phyloP scores from a whole-genome alignment of 2,888 invertebrate species.

The Pegoplata infirma region DNA sequence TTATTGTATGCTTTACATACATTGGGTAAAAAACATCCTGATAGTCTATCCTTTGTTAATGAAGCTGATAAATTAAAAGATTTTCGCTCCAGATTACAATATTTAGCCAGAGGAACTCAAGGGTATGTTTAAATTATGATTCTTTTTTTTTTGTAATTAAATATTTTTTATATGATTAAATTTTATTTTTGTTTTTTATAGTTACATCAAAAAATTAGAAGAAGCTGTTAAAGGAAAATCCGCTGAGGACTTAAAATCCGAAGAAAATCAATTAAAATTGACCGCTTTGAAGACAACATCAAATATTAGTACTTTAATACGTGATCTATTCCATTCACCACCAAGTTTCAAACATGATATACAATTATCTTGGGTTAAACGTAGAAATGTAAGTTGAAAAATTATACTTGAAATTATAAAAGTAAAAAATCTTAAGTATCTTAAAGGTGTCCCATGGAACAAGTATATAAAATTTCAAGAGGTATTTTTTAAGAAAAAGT shows the following conservation, averaged over 20 bases:
- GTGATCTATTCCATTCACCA: constrained; percentile 95
- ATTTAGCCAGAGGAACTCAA: constrained; percentile 94
- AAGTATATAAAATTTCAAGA: too few relatives aligned
- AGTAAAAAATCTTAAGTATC: too few relatives aligned
- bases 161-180: not conserved
- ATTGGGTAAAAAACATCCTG: constrained; percentile 88
- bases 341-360: constrained; percentile 93
- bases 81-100: constrained; percentile 91
- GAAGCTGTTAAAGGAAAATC: constrained; percentile 83
- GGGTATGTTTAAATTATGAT: constrained; percentile 81
- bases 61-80: constrained; percentile 89
- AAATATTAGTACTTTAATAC: constrained; percentile 94
- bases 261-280: constrained; percentile 88
- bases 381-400: constrained; percentile 79
- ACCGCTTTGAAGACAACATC: constrained; percentile 93
- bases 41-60: constrained; percentile 85
- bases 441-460: too few relatives aligned
- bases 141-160: too few relatives aligned
- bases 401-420: too few relatives aligned
- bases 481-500: too few relatives aligned
- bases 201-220: constrained; percentile 77
- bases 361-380: constrained; percentile 86
- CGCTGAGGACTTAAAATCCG: constrained; percentile 85
- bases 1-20: constrained; percentile 87
- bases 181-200: constrained; percentile 54